Percentiles rank a stretch among this genome's conserved stretches.
Conservation (phyloP, 2,113 vertebrate genomes). For the Bothrops jararaca region DNA sequence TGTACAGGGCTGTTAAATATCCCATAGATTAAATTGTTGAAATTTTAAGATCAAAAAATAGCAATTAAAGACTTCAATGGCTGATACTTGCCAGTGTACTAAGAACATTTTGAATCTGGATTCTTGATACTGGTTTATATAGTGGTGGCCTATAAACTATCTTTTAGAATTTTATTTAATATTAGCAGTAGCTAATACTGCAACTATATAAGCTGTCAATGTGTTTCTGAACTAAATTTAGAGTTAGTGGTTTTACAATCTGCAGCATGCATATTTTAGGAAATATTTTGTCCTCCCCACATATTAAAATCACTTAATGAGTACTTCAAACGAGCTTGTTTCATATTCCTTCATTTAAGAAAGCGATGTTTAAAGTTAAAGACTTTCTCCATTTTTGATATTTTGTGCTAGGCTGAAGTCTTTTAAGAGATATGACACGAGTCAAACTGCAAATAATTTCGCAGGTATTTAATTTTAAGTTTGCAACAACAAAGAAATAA, state of each 20-base stretch:
- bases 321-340: background rate
- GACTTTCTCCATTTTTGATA: background rate
- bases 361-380: background rate
- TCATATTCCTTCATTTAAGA: background rate
- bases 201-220: background rate
- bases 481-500: background rate
- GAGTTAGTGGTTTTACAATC: background rate
- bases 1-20: background rate
- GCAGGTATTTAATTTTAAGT: background rate
- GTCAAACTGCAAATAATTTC: background rate
- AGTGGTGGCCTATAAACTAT: background rate
- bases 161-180: background rate
- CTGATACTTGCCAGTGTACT: background rate
- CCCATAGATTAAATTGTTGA: background rate
- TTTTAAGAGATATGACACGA: background rate
- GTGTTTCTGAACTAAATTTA: background rate
- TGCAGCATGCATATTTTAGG: background rate
- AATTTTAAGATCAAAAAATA: background rate
- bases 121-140: background rate
- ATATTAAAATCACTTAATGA: background rate
- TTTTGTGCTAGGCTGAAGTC: background rate
- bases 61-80: background rate
- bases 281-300: background rate
- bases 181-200: background rate
- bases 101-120: background rate